phyloP scores from a whole-genome alignment of 1,140 invertebrate genomes.

The Copidosoma floridanum region DNA sequence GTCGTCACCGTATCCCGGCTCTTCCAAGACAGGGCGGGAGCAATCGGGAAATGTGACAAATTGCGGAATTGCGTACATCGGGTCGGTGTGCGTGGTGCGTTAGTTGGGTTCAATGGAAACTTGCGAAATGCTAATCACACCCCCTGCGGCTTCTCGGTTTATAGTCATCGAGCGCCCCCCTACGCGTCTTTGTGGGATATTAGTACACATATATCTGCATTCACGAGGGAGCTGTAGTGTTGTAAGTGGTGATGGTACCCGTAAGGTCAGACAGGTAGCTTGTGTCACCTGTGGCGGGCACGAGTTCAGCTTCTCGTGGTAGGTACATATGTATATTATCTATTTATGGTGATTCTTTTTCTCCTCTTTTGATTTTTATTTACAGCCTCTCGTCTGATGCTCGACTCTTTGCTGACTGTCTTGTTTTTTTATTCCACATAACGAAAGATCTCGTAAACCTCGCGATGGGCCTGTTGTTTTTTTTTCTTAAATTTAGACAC shows the following conservation, averaged over 20 bases:
- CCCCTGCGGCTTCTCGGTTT: not conserved
- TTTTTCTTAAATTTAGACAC: not conserved
- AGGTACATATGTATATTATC: too few relatives aligned
- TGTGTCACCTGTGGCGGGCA: not conserved
- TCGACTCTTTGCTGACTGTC: too few relatives aligned
- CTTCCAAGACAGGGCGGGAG: not conserved
- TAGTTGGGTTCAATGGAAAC: too few relatives aligned
- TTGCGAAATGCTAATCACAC: conserved; percentile 14
- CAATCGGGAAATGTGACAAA: conserved; percentile 17
- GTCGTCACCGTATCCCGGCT: not conserved
- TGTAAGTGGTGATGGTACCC: conserved; percentile 22
- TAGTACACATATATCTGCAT: too few relatives aligned
- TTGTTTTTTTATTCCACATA: too few relatives aligned
- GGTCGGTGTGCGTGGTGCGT: not conserved
- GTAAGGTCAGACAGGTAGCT: conserved; percentile 26
- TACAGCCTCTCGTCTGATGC: too few relatives aligned
- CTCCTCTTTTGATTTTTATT: too few relatives aligned
- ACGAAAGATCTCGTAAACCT: too few relatives aligned
- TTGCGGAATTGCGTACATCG: conserved; percentile 13
- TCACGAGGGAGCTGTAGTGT: not conserved
- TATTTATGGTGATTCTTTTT: too few relatives aligned
- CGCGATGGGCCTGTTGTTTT: not conserved
- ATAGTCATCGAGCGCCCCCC: not conserved
- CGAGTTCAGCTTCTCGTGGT: too few relatives aligned
- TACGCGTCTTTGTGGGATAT: too few relatives aligned